Base-by-base conservation (phyloP, 2,797 vertebrate genomes). In the Sebastes variabilis region DNA sequence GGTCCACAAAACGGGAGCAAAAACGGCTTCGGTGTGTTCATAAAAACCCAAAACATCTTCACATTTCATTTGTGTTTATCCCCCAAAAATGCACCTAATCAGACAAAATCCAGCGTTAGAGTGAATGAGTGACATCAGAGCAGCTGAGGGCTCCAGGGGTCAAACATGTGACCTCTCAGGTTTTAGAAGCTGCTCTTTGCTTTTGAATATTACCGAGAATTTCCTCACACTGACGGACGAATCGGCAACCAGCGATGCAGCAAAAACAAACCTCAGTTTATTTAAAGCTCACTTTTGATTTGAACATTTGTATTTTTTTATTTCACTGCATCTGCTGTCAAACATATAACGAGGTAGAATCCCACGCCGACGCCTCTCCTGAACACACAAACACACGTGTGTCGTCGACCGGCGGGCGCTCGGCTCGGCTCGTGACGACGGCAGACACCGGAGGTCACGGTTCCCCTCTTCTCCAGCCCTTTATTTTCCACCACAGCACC, bases 401-500 rank as follows among this genome's bases (percentile, higher is more conserved):
- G 16, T 18, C 8, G 56, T 30, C 7, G 54, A 75, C 46, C 54
- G 11, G 6, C 30, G 1, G 59, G 1, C 10, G 24, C 10, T 67
- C 12, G 6, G 24, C 10, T 67, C 12, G 16, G 68, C 42, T 72
- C 24, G 12, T 4, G 38, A 20, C 12, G 27, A 24, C 20, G 25
- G 42, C 10, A 49, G 29, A 34, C 72, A 34, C 72, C 25, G 78
- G 59, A 61, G 85, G 75, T 82, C 62, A 34, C 42, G 25, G 18
- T 67, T 49, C 52, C 24, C 46, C 59, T 49, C 77, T 20, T 49
- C 77, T 20, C 52, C 64, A 4, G 59, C 29, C 29, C 83, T 82
- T 75, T 71, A 67, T 80, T 81, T 86, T 79, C 79, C 27, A 4
- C 72, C 67, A 55, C 80, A 58, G 69, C 79, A 60, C 49, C 58